These are phyloP conservation scores for Arenaria interpres DNA, from an alignment of 2,113 vertebrate genomes.

Conservation along the genomic window DNA sequence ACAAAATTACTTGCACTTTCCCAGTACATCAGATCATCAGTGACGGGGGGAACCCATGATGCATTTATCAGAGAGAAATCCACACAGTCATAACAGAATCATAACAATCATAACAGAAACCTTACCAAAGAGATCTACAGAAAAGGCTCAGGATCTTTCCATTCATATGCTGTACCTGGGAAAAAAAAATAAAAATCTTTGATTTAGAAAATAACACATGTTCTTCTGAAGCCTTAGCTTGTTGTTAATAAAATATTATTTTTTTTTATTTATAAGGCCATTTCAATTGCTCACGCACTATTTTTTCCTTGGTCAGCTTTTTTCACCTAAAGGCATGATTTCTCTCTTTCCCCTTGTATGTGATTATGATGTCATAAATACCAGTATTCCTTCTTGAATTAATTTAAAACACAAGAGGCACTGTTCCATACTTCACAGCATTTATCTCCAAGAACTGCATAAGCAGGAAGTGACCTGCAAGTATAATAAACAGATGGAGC, in stretches of 20 bases:
- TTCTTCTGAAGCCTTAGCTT: background rate
- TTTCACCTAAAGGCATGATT: background rate
- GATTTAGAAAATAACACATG: background rate
- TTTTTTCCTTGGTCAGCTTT: background rate
- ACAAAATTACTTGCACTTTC: background rate
- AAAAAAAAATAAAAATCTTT: background rate
- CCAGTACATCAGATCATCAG: background rate
- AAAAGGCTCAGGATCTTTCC: background rate
- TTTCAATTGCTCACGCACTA: background rate
- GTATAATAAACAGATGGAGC: background rate
- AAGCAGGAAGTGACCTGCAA: slow-evolving; percentile 7
- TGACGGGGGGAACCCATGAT: background rate
- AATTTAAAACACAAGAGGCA: background rate
- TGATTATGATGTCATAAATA: background rate
- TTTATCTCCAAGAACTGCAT: background rate
- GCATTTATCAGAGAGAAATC: background rate
- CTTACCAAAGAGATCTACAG: background rate
- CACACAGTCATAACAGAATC: background rate
- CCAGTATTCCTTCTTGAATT: background rate
- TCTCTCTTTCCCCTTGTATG: background rate
- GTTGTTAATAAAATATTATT: background rate
- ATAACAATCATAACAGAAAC: background rate
- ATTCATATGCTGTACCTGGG: background rate
- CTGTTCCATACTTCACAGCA: background rate
- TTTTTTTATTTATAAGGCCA: background rate